Evolutionary conservation across 2,797 vertebrate genomes (phyloP), one percentile per base, ranked within the genome.

Genomic region (Sus cebifrons): DNA sequence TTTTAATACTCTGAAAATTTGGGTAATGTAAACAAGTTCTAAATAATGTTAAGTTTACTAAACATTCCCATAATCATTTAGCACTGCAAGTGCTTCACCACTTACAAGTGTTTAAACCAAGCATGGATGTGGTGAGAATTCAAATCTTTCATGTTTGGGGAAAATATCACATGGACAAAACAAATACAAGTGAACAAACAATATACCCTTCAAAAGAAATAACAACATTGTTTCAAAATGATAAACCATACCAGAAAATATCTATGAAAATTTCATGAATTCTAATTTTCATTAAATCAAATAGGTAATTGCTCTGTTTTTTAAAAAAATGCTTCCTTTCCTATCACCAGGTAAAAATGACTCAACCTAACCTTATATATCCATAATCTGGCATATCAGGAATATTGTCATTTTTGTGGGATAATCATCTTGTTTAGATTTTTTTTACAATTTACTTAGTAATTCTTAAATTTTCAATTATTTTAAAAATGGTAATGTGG

Each of bases 1-100:
- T 86, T 97, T 94, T 13, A 62, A 65, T 86, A 89, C 82, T 94
- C 94, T 97, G 27, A 93, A 97, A 97, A 96, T 67, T 2, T 40
- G 17, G 91, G 18, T 36, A 68, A n/a, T 25, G 79, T 77, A n/a
- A 95, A 74, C 15, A 86, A 67, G 93, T 95, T 97, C 88, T 17
- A 95, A 77, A 49, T 96, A 87, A 94, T 64, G 1, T 82, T 85
- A 89, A 67, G 73, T n/a, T 64, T 21, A 73, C 60, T 92, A 96
- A 92, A 0, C n/a, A 93, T 36, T 3, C 52, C 3, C 15, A 27
- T 36, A 91, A 20, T 89, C 94, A 85, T 29, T 32, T 92, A 23
- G 4, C 13, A 96, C 1, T 93, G 21, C 3, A 70, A 36, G n/a
- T 77, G 52, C 84, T 44, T 91, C 15, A 92, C 70, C 95, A n/a